Evolutionary conservation across 2,888 invertebrate species (phyloP).

Genomic region (Argyra leucocephala): DNA sequence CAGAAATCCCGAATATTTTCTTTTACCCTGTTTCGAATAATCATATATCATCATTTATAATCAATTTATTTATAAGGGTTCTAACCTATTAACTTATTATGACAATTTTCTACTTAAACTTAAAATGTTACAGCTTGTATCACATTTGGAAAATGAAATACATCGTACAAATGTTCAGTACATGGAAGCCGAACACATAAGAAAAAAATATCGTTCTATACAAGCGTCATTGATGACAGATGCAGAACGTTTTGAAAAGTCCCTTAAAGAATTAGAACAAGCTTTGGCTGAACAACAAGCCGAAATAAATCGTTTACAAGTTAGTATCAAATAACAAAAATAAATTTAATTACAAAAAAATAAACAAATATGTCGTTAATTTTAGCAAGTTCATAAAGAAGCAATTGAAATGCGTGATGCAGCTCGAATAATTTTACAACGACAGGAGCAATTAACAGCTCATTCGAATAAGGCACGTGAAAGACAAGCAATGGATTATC

Average conservation of each 20-base stretch:
- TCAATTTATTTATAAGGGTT: too few species aligned
- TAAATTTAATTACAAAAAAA: not conserved
- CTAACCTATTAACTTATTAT: too few species aligned
- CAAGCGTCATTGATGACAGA: constrained; percentile 60
- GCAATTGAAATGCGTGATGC: constrained; percentile 61
- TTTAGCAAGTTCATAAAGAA: constrained; percentile 59
- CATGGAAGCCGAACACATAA: constrained; percentile 70
- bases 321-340: constrained; percentile 28
- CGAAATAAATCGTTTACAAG: constrained; percentile 68
- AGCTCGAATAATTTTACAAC: constrained; percentile 57
- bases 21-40: too few species aligned
- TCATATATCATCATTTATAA: too few species aligned
- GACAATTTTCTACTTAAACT: too few species aligned
- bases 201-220: constrained; percentile 65
- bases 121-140: constrained; percentile 46
- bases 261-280: constrained; percentile 58
- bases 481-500: constrained; percentile 53
- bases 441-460: constrained; percentile 61
- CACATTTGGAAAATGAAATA: constrained; percentile 69
- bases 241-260: constrained; percentile 63
- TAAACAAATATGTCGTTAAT: not conserved
- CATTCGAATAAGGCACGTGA: constrained; percentile 58
- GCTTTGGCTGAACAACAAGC: constrained; percentile 57
- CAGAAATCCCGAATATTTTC: too few species aligned
- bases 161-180: constrained; percentile 72